phyloP scores from a whole-genome alignment of 2,888 invertebrate species.

The Steinernema carpocapsae region DNA sequence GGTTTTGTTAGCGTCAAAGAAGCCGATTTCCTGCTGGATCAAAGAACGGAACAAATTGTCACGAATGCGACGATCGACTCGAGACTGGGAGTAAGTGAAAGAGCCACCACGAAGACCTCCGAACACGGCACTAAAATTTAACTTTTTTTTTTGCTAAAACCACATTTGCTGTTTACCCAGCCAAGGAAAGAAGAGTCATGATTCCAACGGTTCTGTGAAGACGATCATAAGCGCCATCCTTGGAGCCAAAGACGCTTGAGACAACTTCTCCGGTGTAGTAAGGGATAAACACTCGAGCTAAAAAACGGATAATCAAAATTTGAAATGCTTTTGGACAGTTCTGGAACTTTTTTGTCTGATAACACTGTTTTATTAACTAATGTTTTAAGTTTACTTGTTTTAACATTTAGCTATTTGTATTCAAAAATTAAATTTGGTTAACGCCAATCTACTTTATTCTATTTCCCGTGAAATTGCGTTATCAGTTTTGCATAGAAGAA shows the following conservation, averaged over 20 bases:
- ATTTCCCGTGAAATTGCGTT: too few relatives aligned
- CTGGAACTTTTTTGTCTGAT: too few relatives aligned
- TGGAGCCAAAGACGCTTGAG: slow-evolving; percentile 36
- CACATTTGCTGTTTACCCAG: slow-evolving; percentile 31
- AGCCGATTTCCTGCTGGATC: slow-evolving; percentile 70
- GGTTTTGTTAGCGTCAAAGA: slow-evolving; percentile 70
- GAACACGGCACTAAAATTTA: slow-evolving; percentile 65
- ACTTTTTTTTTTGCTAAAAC: neutral
- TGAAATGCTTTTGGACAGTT: too few relatives aligned
- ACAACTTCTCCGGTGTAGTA: slow-evolving; percentile 67
- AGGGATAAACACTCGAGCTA: slow-evolving; percentile 68
- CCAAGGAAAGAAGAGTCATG: slow-evolving; percentile 60
- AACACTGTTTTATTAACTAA: too few relatives aligned
- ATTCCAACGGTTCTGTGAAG: slow-evolving; percentile 52
- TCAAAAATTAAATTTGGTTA: too few relatives aligned
- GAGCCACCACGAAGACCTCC: slow-evolving; percentile 70
- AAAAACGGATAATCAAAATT: slow-evolving; percentile 39
- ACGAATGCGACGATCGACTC: slow-evolving; percentile 66
- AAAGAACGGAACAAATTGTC: slow-evolving; percentile 68
- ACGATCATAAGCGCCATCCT: slow-evolving; percentile 30
- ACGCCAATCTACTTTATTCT: too few relatives aligned
- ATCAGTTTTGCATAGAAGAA: too few relatives aligned
- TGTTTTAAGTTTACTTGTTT: too few relatives aligned
- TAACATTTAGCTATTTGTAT: too few relatives aligned
- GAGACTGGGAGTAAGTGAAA: slow-evolving; percentile 68